Conservation (phyloP, 2,797 vertebrate species). For the Cirrhinus mrigala region DNA sequence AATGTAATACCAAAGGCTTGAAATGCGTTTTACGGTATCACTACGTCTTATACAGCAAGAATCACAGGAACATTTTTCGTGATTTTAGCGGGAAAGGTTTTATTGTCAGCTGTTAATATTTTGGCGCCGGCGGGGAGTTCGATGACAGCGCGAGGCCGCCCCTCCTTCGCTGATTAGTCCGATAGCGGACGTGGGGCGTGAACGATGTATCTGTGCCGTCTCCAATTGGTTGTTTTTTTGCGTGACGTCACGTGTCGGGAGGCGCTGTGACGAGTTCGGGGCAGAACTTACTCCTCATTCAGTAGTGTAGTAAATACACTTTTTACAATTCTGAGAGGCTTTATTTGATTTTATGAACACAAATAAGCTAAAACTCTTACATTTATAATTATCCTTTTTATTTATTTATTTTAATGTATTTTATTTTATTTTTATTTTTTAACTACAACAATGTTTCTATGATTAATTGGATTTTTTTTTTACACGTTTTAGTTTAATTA, state of each 20-base stretch:
- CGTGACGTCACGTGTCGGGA: not conserved
- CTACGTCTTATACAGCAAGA: accelerated
- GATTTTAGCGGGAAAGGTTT: conserved; percentile 7
- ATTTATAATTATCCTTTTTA: too few relatives aligned
- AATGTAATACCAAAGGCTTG: not conserved
- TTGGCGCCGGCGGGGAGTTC: conserved; percentile 81
- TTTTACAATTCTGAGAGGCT: not conserved
- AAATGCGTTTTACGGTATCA: accelerated
- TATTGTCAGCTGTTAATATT: conserved; percentile 55
- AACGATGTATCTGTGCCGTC: not conserved
- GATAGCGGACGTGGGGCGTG: not conserved
- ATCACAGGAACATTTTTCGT: too few relatives aligned
- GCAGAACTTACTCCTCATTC: not conserved
- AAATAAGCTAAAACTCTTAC: not conserved
- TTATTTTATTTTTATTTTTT: not conserved
- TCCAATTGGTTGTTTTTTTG: not conserved
- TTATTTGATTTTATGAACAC: not conserved
- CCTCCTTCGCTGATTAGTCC: conserved; percentile 69
- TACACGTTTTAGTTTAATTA: not conserved
- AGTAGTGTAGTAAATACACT: too few relatives aligned
- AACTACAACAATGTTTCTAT: not conserved
- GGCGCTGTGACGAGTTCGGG: not conserved
- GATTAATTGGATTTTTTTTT: not conserved
- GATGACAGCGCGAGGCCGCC: conserved; percentile 42
- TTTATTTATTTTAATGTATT: too few relatives aligned